Base-by-base conservation (phyloP, 2,888 invertebrate species). In the Pseudoips prasinana region DNA sequence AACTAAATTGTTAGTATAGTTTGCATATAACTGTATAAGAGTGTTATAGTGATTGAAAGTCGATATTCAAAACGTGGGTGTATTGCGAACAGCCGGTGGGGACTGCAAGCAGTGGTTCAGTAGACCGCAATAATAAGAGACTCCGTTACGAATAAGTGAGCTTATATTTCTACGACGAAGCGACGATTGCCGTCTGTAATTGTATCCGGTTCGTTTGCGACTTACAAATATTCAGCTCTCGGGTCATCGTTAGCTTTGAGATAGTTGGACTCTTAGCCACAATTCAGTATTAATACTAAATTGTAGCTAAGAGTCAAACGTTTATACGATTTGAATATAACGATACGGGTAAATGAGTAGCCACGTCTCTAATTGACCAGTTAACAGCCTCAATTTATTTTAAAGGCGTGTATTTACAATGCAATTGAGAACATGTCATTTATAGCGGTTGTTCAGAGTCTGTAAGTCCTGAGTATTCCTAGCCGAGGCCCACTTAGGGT, bases 161-260 rank as follows among this genome's bases (percentile, higher is more conserved):
- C 73, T 72, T 75, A 78, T 77, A 79, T 71, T 73, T 78, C 68
- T 63, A 60, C 64, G 71, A 73, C 54, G 49, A 60, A 49, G 62
- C 62, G 66, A 67, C 70, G 72, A 79, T 80, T 73, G 75, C 66
- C 62, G 75, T 57, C 82, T 83, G 76, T 87, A 87, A 87, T 87
- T 86, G 81, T 76, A 72, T 87, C 86, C 85, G 85, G 73, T 61
- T 57, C 59, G 60, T 59, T 53, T 60, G 48, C 45, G 36, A 54
- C 60, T 63, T 59, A 65, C 64, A 63, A 64, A 67, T 68, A 68
- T 59, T 53, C 49, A 53, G 54, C 42, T 51, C 51, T 44, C n/a
- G n/a, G 49, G 35, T 38, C 39, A 41, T 37, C 32, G 46, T 44
- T 41, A 44, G 53, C 50, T 53, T 53, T 48, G 48, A 43, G 50